Evolutionary conservation across 1,140 invertebrate species (phyloP).

Genomic region (Sminthurinus signatus): DNA sequence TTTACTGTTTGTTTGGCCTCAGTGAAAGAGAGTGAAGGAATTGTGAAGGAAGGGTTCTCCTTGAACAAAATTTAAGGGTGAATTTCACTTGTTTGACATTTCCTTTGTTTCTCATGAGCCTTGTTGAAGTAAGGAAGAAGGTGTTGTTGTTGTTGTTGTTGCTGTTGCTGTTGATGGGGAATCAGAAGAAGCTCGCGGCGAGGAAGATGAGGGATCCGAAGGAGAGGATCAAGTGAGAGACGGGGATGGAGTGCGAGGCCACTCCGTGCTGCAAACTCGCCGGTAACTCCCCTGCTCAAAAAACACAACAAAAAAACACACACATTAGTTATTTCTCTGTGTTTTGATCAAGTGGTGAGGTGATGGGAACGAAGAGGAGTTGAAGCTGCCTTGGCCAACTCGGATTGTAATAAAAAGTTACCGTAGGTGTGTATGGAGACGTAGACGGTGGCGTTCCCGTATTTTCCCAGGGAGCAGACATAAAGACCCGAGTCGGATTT

Average conservation of each 20-base stretch:
- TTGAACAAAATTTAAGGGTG: too few relatives aligned
- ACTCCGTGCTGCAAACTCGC: conserved; percentile 38
- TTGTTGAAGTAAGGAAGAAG: background rate
- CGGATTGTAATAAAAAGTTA: conserved; percentile 44
- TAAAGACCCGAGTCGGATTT: conserved; percentile 76
- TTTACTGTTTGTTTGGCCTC: too few relatives aligned
- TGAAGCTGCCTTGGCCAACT: too few relatives aligned
- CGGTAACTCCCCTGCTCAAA: conserved; percentile 31
- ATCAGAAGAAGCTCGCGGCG: background rate
- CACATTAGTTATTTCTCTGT: background rate
- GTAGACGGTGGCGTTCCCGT: conserved; percentile 64
- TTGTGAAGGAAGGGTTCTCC: too few relatives aligned
- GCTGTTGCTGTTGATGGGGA: too few relatives aligned
- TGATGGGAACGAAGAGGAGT: background rate
- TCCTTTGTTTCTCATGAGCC: too few relatives aligned
- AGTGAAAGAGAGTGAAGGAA: too few relatives aligned
- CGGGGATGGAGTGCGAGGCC: conserved; percentile 5
- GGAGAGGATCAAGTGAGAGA: background rate
- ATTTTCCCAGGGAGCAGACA: conserved; percentile 68
- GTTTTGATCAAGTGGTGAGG: background rate
- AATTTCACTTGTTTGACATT: too few relatives aligned
- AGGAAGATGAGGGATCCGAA: background rate
- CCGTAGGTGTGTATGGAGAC: conserved; percentile 74
- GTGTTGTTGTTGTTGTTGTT: too few relatives aligned
- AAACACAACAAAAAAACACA: background rate